These are phyloP conservation scores for Molorchus minor DNA, from an alignment of 2,888 invertebrate genomes.

Conservation along the genomic window DNA sequence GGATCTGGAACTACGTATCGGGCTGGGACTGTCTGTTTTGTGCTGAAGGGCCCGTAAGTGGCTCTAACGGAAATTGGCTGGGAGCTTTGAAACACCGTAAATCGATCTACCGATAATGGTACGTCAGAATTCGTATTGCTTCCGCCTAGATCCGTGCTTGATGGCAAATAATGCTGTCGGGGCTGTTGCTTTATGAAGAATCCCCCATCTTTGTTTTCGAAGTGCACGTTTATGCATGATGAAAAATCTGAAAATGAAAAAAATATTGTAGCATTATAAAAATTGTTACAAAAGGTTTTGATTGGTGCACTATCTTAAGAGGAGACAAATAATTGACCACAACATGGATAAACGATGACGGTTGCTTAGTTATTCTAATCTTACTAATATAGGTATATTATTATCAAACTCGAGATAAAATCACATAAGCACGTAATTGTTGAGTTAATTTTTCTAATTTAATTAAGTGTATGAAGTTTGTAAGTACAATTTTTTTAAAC, in stretches of 20 bases:
- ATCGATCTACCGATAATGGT: constrained; percentile 83
- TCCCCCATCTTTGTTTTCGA: constrained; percentile 90
- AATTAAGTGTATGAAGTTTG: too few relatives aligned
- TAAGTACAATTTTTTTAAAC: too few relatives aligned
- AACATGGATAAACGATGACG: too few relatives aligned
- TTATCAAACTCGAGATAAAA: too few relatives aligned
- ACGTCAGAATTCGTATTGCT: constrained; percentile 66
- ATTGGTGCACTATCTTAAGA: too few relatives aligned
- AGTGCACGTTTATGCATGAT: constrained; percentile 85
- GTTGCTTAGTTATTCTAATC: too few relatives aligned
- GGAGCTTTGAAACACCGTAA: constrained; percentile 90
- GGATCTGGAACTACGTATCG: constrained; percentile 88
- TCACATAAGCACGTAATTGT: too few relatives aligned
- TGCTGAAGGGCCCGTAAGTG: constrained; percentile 93
- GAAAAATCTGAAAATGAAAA: constrained; percentile 76
- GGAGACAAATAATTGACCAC: too few relatives aligned
- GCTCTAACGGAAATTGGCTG: constrained; percentile 91
- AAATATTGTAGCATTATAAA: too few relatives aligned
- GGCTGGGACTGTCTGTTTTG: constrained; percentile 93
- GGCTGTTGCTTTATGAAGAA: constrained; percentile 88
- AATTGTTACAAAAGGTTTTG: too few relatives aligned
- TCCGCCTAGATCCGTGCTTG: constrained; percentile 47
- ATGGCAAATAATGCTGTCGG: constrained; percentile 71
- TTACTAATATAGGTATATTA: too few relatives aligned
- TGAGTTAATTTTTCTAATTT: too few relatives aligned